phyloP scores from a whole-genome alignment of 2,888 invertebrate genomes.

The Drosophila buzzatii region DNA sequence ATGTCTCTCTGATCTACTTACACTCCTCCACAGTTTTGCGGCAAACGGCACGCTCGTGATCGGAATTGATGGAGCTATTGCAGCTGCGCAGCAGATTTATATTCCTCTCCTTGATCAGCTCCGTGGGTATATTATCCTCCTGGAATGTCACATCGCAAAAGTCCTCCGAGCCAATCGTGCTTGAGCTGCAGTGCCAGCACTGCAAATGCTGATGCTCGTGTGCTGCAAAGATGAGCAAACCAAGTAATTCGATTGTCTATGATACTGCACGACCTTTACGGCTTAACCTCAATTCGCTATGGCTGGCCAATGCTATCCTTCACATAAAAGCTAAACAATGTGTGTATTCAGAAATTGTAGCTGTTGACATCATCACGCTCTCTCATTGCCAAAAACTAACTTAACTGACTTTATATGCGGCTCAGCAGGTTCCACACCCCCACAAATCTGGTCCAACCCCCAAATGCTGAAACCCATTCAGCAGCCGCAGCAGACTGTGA shows the following conservation, averaged over 20 bases:
- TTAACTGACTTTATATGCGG: neutral
- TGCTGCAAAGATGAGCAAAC: slow-evolving; percentile 18
- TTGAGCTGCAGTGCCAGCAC: slow-evolving; percentile 84
- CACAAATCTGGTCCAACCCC: slow-evolving; percentile 21
- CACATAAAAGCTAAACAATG: slow-evolving; percentile 1
- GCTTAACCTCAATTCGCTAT: slow-evolving; percentile 33
- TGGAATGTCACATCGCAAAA: slow-evolving; percentile 82
- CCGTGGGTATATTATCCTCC: slow-evolving; percentile 79
- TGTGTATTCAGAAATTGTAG: slow-evolving; percentile 1
- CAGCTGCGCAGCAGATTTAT: slow-evolving; percentile 79
- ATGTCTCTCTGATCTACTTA: slow-evolving; percentile 47
- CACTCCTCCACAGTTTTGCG: slow-evolving; percentile 84
- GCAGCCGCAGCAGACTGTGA: slow-evolving; percentile 21
- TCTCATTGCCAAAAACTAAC: slow-evolving; percentile 27
- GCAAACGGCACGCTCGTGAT: slow-evolving; percentile 83
- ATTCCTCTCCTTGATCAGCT: slow-evolving; percentile 75
- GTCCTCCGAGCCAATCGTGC: slow-evolving; percentile 82
- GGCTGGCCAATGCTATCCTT: neutral
- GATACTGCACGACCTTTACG: slow-evolving; percentile 43
- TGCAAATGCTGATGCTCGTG: slow-evolving; percentile 64
- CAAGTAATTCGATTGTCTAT: slow-evolving; percentile 13
- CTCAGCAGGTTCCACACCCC: slow-evolving; percentile 4
- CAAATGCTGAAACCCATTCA: slow-evolving; percentile 8
- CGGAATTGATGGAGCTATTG: slow-evolving; percentile 82
- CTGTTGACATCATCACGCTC: slow-evolving; percentile 49